Percentiles rank a stretch among this genome's conserved stretches.
Evolutionary conservation across 2,113 vertebrate genomes (phyloP).

Genomic region (Leptocoma aspasia): DNA sequence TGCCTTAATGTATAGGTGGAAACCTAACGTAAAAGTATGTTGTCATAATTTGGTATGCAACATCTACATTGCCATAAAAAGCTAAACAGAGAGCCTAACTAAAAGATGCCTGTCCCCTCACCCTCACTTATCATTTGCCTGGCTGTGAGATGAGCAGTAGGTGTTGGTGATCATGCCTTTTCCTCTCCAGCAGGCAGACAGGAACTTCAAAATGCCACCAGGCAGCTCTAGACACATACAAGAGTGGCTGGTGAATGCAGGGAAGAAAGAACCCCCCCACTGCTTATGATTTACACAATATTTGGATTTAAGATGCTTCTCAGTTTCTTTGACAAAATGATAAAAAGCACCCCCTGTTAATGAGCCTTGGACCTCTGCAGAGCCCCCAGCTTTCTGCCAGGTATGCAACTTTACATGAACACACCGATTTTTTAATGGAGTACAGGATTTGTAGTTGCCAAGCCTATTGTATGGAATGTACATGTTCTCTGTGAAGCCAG

Average conservation of each 20-base stretch:
- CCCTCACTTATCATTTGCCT: not conserved
- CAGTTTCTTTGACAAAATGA: not conserved
- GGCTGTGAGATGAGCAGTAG: not conserved
- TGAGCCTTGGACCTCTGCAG: not conserved
- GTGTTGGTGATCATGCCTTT: not conserved
- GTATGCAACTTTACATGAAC: not conserved
- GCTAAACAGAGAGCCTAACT: not conserved
- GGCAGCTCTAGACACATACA: not conserved
- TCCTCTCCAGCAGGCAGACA: not conserved
- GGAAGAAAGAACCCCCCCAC: not conserved
- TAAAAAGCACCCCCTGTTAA: not conserved
- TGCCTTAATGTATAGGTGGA: not conserved
- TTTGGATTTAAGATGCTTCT: not conserved
- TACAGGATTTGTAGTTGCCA: not conserved
- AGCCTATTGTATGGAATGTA: not conserved
- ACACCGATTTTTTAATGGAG: not conserved
- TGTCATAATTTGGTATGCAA: not conserved
- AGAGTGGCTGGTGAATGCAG: not conserved
- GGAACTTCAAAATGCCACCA: fast-evolving
- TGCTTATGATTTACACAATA: not conserved
- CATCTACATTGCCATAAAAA: not conserved
- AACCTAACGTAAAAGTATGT: not conserved
- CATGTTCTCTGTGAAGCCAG: not conserved
- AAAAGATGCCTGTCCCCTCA: not conserved
- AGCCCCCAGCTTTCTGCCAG: not conserved